Evolutionary conservation across 2,113 vertebrate species (phyloP).

Genomic region (Argyrosomus japonicus): DNA sequence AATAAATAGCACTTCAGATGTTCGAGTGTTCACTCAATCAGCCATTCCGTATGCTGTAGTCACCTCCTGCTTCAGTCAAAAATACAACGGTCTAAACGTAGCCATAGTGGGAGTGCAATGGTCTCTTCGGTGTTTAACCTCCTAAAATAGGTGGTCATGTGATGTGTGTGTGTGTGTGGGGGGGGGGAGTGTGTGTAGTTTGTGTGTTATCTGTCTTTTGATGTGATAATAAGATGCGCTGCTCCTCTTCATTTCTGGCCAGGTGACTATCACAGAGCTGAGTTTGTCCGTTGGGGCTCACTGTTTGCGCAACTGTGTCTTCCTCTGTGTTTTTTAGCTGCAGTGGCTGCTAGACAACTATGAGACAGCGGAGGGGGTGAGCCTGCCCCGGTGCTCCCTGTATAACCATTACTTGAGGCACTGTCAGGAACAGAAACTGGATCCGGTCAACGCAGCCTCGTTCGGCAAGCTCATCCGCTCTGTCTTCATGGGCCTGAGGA

Average conservation of each 20-base stretch:
- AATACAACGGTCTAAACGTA: neutral
- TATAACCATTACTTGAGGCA: slow-evolving; percentile 98
- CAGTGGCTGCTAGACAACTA: slow-evolving; percentile 99
- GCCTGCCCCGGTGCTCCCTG: slow-evolving; percentile 94
- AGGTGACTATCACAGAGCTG: slow-evolving; percentile 43
- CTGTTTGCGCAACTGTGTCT: slow-evolving; percentile 42
- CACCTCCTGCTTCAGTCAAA: slow-evolving; percentile 8
- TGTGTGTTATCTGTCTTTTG: slow-evolving; percentile 50
- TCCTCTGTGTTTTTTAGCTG: slow-evolving; percentile 84
- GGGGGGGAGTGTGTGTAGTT: slow-evolving; percentile 1
- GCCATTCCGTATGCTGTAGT: slow-evolving; percentile 9
- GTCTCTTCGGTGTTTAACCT: slow-evolving; percentile 38
- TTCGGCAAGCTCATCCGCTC: slow-evolving; percentile 99
- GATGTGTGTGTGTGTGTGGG: neutral
- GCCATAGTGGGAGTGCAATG: neutral
- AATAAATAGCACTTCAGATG: slow-evolving; percentile 33
- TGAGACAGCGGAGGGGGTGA: slow-evolving; percentile 95
- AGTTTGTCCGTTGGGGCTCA: slow-evolving; percentile 13
- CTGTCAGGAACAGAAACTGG: slow-evolving; percentile 98
- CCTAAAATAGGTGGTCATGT: slow-evolving; percentile 22
- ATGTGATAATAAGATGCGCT: slow-evolving; percentile 50
- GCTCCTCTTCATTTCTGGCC: slow-evolving; percentile 36
- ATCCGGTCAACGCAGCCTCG: slow-evolving; percentile 96
- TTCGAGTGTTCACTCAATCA: slow-evolving; percentile 46
- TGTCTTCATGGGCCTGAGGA: slow-evolving; percentile 97